Percentiles rank a stretch among this genome's conserved stretches.
Evolutionary conservation across 2,797 vertebrate genomes (phyloP).

Genomic region (Bovichtus variegatus): DNA sequence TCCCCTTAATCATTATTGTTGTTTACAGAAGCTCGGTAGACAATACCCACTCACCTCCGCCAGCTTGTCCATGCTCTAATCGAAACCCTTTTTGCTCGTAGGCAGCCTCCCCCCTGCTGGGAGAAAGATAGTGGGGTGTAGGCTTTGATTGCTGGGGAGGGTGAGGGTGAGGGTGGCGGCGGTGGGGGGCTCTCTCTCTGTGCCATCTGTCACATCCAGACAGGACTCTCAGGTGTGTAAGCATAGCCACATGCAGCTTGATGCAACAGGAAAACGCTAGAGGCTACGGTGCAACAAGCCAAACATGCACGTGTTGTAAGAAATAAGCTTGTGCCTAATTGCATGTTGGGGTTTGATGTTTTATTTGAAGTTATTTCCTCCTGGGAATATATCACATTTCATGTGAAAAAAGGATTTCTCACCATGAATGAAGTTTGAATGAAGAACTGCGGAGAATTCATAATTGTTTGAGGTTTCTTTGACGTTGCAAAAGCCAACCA

Average conservation of each 20-base stretch:
- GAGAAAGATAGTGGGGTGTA: conserved; percentile 46
- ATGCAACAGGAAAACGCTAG: conserved; percentile 43
- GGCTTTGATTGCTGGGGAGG: conserved; percentile 61
- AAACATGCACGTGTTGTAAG: neutral
- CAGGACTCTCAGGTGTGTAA: conserved; percentile 47
- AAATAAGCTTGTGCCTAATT: neutral
- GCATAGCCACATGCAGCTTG: conserved; percentile 45
- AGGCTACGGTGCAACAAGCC: conserved; percentile 22
- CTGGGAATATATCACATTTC: neutral
- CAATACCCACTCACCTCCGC: conserved; percentile 32
- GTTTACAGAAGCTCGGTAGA: conserved; percentile 39
- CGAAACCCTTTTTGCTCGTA: conserved; percentile 21
- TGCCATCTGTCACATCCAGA: conserved; percentile 54
- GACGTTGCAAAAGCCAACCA: neutral
- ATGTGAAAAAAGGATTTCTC: neutral
- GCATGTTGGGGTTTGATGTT: neutral
- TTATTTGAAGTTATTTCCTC: neutral
- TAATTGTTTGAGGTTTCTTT: neutral
- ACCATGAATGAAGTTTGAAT: neutral
- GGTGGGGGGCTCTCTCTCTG: conserved; percentile 2
- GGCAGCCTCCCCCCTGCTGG: conserved; percentile 50
- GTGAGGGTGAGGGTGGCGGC: conserved; percentile 8
- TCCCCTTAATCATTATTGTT: conserved; percentile 34
- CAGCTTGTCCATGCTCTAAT: conserved; percentile 48
- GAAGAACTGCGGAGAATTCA: neutral